A percentile compares a stretch with the other conserved stretches of the same genome.
These are phyloP conservation scores for Cataglyphis hispanica DNA, from an alignment of 1,140 invertebrate genomes.

Conservation along the genomic window DNA sequence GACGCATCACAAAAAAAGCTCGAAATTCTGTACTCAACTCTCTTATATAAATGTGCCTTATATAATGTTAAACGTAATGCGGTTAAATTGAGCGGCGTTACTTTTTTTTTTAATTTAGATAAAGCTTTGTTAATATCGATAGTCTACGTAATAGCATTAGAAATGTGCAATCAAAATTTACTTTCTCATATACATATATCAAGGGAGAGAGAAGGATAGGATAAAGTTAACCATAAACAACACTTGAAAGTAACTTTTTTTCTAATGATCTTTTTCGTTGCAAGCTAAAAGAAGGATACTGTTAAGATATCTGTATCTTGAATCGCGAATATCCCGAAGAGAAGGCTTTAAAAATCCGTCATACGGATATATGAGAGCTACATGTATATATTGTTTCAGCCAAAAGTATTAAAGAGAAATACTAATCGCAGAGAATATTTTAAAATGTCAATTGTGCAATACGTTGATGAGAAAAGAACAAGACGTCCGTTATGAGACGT, in stretches of 20 bases:
- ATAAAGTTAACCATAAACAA: too few relatives aligned
- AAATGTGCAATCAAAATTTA: conserved; percentile 61
- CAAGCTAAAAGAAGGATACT: background rate
- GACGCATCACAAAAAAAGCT: conserved; percentile 9
- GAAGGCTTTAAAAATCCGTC: conserved; percentile 20
- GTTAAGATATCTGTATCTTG: background rate
- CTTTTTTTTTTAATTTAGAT: conserved; percentile 24
- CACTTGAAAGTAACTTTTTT: background rate
- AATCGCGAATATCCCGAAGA: conserved; percentile 35
- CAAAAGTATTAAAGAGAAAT: conserved; percentile 49
- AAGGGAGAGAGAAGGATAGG: background rate
- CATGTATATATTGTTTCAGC: conserved; percentile 37
- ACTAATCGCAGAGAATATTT: conserved; percentile 32
- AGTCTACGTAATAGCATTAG: conserved; percentile 48
- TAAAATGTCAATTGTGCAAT: conserved; percentile 48
- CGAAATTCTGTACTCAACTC: conserved; percentile 52
- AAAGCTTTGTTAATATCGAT: conserved; percentile 32
- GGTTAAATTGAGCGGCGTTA: conserved; percentile 3
- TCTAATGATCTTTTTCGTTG: conserved; percentile 7
- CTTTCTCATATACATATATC: conserved; percentile 22
- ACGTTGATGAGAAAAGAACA: conserved; percentile 22
- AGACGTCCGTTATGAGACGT: background rate
- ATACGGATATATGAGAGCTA: conserved; percentile 19
- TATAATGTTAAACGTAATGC: conserved; percentile 24
- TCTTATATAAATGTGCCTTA: conserved; percentile 61